These are phyloP conservation scores for Helicoverpa zea DNA, from an alignment of 1,140 invertebrate genomes.

Conservation along the genomic window DNA sequence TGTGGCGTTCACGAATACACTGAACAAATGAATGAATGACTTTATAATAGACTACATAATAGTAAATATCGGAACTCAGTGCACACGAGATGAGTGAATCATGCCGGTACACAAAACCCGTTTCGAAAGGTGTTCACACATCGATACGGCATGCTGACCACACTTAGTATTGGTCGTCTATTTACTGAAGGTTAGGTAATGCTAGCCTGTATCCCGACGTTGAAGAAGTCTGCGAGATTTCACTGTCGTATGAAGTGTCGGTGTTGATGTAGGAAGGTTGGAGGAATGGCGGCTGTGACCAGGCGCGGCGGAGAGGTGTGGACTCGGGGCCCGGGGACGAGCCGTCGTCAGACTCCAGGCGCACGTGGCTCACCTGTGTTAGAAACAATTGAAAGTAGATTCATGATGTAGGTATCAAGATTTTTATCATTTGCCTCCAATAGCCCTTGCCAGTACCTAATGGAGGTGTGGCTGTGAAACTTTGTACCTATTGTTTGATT, in stretches of 20 bases:
- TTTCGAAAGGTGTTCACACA: conserved; percentile 35
- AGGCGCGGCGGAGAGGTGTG: conserved; percentile 70
- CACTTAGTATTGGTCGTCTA: conserved; percentile 86
- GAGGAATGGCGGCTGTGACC: conserved; percentile 69
- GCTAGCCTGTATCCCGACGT: conserved; percentile 92
- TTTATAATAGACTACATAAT: conserved; percentile 8
- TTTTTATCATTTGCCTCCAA: too few relatives aligned
- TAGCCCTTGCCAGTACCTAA: too few relatives aligned
- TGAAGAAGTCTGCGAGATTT: conserved; percentile 92
- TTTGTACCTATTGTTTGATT: too few relatives aligned
- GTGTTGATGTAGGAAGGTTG: conserved; percentile 71
- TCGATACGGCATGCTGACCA: conserved; percentile 74
- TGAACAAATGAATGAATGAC: conserved; percentile 10
- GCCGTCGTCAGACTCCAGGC: conserved; percentile 84
- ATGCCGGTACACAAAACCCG: conserved; percentile 31
- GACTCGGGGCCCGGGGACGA: conserved; percentile 74
- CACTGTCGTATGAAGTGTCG: conserved; percentile 93
- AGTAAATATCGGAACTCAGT: conserved; percentile 3
- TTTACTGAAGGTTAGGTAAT: conserved; percentile 82
- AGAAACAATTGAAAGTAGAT: not conserved
- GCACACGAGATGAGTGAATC: conserved; percentile 19
- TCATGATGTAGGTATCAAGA: conserved; percentile 36
- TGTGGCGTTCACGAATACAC: not conserved
- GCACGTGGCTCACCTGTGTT: conserved; percentile 56
- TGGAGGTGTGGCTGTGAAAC: too few relatives aligned